These are phyloP conservation scores for Sinodicranocentrus sp. DNA, from an alignment of 2,888 invertebrate genomes.

Conservation along the genomic window DNA sequence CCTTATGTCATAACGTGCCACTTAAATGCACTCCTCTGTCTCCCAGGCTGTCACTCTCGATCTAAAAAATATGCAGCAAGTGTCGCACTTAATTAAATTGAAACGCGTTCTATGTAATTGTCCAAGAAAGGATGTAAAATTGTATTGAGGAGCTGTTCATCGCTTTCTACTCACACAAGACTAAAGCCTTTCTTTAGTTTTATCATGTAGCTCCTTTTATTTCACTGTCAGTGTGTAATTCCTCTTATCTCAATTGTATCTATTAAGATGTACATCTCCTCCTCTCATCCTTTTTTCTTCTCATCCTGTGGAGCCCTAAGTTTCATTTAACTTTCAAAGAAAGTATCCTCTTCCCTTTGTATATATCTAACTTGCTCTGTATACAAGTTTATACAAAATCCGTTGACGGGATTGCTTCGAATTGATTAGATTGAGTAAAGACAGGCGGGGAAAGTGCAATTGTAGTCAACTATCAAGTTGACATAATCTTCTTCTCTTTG, in stretches of 20 bases:
- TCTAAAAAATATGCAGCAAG: slow-evolving; percentile 2
- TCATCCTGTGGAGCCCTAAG: neutral
- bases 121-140: neutral
- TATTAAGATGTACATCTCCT: neutral
- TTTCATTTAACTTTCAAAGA: slow-evolving; percentile 17
- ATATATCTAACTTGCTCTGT: neutral
- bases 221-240: too few species aligned
- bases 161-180: neutral
- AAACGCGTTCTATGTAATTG: slow-evolving; percentile 30
- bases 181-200: too few species aligned
- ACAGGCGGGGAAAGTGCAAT: slow-evolving; percentile 8
- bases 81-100: slow-evolving; percentile 31
- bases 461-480: slow-evolving; percentile 25
- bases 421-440: slow-evolving; percentile 29
- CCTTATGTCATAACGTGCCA: neutral
- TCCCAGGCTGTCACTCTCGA: slow-evolving; percentile 13
- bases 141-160: neutral
- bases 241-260: too few species aligned
- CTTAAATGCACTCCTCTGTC: too few species aligned
- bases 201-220: too few species aligned
- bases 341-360: too few species aligned
- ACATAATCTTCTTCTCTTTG: slow-evolving; percentile 26
- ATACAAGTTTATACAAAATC: neutral
- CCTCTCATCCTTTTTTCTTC: neutral
- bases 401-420: slow-evolving; percentile 3